phyloP scores from a whole-genome alignment of 2,888 invertebrate species.

The Lordiphosa andalusiaca region DNA sequence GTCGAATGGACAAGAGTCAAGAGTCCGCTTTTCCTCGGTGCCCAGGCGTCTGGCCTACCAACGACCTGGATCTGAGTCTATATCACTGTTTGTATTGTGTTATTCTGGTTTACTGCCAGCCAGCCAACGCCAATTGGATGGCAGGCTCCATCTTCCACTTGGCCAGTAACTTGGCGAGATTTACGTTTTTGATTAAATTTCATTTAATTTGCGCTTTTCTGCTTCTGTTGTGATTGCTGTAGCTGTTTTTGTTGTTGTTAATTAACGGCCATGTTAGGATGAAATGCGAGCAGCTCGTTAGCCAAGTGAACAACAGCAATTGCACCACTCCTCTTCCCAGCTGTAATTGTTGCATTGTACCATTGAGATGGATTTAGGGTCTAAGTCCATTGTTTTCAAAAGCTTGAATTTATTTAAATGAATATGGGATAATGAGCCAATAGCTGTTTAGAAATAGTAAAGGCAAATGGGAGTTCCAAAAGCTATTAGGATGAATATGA shows the following conservation, averaged over 20 bases:
- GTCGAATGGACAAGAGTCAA: constrained; percentile 9
- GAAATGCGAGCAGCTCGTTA: constrained; percentile 53
- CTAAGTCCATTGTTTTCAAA: not conserved
- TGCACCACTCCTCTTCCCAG: constrained; percentile 8
- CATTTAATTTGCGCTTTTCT: constrained; percentile 57
- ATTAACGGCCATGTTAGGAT: constrained; percentile 48
- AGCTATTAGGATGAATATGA: too few species aligned
- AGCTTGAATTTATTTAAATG: too few species aligned
- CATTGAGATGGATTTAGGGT: constrained; percentile 7
- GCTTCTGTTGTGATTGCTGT: constrained; percentile 20
- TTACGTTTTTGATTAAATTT: constrained; percentile 71
- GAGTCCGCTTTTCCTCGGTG: constrained; percentile 32
- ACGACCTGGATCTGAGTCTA: constrained; percentile 12
- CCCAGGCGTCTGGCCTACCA: constrained; percentile 24
- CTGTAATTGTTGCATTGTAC: constrained; percentile 35
- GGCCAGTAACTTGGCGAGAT: constrained; percentile 56
- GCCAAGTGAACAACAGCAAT: constrained; percentile 15
- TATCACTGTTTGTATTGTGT: constrained; percentile 31
- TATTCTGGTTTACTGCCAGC: constrained; percentile 42
- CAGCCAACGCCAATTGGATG: constrained; percentile 26
- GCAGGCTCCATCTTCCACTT: constrained; percentile 12
- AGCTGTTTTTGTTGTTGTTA: constrained; percentile 39
- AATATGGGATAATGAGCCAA: too few species aligned
- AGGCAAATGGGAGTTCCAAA: too few species aligned
- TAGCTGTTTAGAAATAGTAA: too few species aligned